A percentile compares a stretch with the other conserved stretches of the same genome.
Conservation (phyloP, 1,140 invertebrate genomes). For the Paraescarpia echinospica region DNA sequence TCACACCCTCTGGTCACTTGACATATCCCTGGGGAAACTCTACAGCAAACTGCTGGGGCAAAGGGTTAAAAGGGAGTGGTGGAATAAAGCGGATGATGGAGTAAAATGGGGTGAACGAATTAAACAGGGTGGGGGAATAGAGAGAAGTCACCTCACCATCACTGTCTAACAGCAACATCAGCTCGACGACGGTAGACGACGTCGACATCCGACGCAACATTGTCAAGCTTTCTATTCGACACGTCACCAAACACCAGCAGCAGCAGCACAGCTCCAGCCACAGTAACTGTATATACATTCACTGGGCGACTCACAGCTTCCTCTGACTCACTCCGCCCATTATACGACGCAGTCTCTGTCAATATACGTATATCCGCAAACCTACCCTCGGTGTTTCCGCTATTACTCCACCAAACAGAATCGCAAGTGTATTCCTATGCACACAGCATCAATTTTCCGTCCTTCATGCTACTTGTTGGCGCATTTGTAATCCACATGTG, state of each 20-base stretch:
- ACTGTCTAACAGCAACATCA: background rate
- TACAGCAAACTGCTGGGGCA: too few relatives aligned
- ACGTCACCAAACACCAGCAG: background rate
- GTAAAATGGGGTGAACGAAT: background rate
- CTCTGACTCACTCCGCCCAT: background rate
- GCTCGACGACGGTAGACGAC: background rate
- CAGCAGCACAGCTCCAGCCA: background rate
- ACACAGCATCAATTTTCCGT: background rate
- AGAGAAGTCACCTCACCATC: background rate
- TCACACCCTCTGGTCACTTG: too few relatives aligned
- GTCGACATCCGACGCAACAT: background rate
- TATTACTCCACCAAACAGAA: background rate
- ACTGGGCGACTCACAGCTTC: background rate
- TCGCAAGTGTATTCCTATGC: background rate
- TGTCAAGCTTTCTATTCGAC: background rate
- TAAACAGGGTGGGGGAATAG: background rate
- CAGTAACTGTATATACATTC: background rate
- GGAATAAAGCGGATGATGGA: background rate
- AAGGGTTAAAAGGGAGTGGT: too few relatives aligned
- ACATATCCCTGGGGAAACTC: too few relatives aligned
- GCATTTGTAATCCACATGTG: background rate
- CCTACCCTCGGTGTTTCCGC: background rate
- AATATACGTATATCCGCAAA: background rate
- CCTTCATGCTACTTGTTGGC: background rate
- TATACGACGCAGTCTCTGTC: background rate